Percentiles rank a stretch among this genome's conserved stretches.
Evolutionary conservation across 2,797 vertebrate species (phyloP).

Genomic region (Coregonus sp.): DNA sequence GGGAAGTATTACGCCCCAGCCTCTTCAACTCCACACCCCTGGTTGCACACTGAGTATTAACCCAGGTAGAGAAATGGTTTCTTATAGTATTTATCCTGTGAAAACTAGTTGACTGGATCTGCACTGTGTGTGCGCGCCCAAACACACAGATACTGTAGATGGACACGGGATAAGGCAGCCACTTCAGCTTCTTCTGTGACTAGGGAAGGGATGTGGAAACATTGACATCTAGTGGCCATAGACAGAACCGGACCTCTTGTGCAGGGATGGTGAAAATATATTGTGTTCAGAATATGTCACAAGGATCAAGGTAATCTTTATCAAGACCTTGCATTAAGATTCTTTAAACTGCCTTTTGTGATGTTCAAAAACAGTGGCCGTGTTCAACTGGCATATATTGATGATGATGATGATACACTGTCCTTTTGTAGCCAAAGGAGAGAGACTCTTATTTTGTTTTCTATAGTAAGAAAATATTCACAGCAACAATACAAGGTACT

Average conservation of each 20-base stretch:
- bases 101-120: constrained; percentile 28
- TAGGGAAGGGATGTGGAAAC: constrained; percentile 35
- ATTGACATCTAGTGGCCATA: constrained; percentile 58
- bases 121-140: constrained; percentile 1
- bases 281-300: neutral
- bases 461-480: neutral
- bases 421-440: neutral
- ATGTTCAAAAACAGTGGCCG: constrained; percentile 12
- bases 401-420: neutral
- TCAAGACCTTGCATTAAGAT: constrained; percentile 6
- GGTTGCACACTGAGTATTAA: neutral
- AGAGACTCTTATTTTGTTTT: neutral
- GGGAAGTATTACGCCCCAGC: constrained; percentile 10
- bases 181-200: neutral
- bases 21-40: constrained; percentile 11
- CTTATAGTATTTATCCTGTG: constrained; percentile 28
- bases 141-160: neutral
- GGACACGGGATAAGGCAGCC: neutral
- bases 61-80: constrained; percentile 18
- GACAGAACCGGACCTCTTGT: constrained; percentile 36
- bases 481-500: neutral
- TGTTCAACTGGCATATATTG: constrained; percentile 10
- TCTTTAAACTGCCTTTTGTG: constrained; percentile 17
- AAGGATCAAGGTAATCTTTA: constrained; percentile 14
- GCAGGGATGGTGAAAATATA: constrained; percentile 3